Conservation (phyloP, 2,797 vertebrate species). For the Eospalax fontanierii region DNA sequence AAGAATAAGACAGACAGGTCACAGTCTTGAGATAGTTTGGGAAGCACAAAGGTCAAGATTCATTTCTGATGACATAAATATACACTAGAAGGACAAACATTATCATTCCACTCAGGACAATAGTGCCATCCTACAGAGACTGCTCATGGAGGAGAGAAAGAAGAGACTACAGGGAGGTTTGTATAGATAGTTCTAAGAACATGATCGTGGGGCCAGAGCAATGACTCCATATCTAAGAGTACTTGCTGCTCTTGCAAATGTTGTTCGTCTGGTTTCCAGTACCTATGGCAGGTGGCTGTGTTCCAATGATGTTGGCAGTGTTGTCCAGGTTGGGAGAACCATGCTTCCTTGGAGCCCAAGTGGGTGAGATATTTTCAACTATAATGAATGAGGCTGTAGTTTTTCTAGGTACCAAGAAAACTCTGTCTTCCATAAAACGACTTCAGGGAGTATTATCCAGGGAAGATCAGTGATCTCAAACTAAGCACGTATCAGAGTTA, state of each 20-base stretch:
- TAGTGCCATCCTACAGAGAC: background rate
- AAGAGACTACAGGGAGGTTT: background rate
- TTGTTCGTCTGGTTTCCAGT: too few species aligned
- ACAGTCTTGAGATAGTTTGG: background rate
- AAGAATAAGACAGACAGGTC: slow-evolving; percentile 25
- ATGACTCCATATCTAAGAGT: too few species aligned
- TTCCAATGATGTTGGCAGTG: background rate
- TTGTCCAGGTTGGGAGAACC: background rate
- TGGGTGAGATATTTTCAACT: slow-evolving; percentile 8
- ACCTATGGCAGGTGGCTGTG: background rate
- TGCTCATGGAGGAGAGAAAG: background rate
- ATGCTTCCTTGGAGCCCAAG: background rate
- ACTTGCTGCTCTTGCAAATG: too few species aligned
- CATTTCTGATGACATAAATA: slow-evolving; percentile 31
- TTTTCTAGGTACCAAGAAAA: background rate
- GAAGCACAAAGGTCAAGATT: slow-evolving; percentile 19
- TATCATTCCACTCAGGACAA: background rate
- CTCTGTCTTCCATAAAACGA: background rate
- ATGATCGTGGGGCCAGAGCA: background rate
- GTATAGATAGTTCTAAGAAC: background rate
- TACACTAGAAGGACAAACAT: slow-evolving; percentile 31
- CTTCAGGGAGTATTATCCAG: background rate
- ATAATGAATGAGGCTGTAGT: background rate
- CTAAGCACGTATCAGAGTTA: background rate
- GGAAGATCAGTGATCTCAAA: background rate